Conservation (phyloP, 2,888 invertebrate species). For the Spisula subtruncata region DNA sequence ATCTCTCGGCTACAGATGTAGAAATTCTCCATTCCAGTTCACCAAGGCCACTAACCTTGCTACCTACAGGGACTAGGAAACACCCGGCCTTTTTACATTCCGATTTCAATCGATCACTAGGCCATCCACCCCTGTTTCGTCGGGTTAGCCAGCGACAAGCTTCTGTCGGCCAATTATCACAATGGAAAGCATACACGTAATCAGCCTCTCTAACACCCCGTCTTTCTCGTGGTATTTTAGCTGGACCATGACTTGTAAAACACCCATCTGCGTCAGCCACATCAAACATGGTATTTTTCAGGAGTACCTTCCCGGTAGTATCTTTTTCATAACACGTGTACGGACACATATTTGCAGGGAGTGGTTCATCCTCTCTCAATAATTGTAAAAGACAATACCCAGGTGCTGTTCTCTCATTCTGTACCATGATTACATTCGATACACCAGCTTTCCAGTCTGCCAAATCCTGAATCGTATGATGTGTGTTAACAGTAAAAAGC, state of each 20-base stretch:
- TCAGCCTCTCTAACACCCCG: background rate
- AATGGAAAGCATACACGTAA: background rate
- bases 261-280: background rate
- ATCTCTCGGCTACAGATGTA: slow-evolving; percentile 23
- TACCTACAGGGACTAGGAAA: slow-evolving; percentile 27
- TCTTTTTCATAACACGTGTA: background rate
- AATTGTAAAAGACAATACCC: slow-evolving; percentile 20
- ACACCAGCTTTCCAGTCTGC: slow-evolving; percentile 23
- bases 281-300: slow-evolving; percentile 6
- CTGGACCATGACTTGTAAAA: background rate
- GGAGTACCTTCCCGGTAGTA: background rate
- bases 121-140: background rate
- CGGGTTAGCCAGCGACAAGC: background rate
- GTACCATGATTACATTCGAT: slow-evolving; percentile 20
- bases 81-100: background rate
- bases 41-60: background rate
- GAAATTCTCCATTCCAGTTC: slow-evolving; percentile 31
- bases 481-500: background rate
- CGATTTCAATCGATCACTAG: background rate
- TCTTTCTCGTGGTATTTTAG: background rate
- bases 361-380: background rate
- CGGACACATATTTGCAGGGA: background rate
- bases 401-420: slow-evolving; percentile 13
- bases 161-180: slow-evolving; percentile 18
- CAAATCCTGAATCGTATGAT: slow-evolving; percentile 5